Conservation (phyloP, 2,113 vertebrate genomes). For the Plestiodon gilberti region DNA sequence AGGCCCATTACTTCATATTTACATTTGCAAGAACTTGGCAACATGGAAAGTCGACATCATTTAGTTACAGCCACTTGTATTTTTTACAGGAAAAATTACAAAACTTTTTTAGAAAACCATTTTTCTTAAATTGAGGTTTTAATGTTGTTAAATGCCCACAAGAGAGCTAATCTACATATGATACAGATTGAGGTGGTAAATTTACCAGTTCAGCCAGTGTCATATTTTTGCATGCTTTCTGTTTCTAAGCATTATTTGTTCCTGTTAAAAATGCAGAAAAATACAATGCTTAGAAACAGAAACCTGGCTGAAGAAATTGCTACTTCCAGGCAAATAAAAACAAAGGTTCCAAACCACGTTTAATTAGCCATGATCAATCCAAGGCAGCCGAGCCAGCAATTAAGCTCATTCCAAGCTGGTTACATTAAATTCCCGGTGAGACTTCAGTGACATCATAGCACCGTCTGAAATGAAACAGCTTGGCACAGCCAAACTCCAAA, state of each 20-base stretch:
- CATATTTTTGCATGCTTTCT: not conserved
- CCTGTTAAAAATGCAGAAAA: not conserved
- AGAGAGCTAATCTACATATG: not conserved
- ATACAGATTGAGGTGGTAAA: not conserved
- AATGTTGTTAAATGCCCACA: not conserved
- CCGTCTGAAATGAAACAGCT: not conserved
- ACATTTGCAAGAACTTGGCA: slow-evolving; percentile 20
- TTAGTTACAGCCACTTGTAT: not conserved
- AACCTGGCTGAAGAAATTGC: not conserved
- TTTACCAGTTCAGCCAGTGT: not conserved
- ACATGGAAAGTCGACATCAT: slow-evolving; percentile 27
- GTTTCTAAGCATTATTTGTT: not conserved
- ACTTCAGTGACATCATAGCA: not conserved
- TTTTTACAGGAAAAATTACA: slow-evolving; percentile 20
- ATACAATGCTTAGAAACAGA: fast-evolving
- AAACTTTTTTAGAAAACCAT: slow-evolving; percentile 11
- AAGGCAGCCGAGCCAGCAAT: not conserved
- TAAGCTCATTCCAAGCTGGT: not conserved
- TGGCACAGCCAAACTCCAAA: not conserved
- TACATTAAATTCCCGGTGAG: not conserved
- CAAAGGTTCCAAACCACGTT: not conserved
- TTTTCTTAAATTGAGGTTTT: not conserved
- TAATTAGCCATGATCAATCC: fast-evolving
- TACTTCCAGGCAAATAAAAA: slow-evolving; percentile 1
- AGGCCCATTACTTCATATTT: not conserved